These are phyloP conservation scores for Callimorpha dominula DNA, from an alignment of 2,888 invertebrate species.

Conservation along the genomic window DNA sequence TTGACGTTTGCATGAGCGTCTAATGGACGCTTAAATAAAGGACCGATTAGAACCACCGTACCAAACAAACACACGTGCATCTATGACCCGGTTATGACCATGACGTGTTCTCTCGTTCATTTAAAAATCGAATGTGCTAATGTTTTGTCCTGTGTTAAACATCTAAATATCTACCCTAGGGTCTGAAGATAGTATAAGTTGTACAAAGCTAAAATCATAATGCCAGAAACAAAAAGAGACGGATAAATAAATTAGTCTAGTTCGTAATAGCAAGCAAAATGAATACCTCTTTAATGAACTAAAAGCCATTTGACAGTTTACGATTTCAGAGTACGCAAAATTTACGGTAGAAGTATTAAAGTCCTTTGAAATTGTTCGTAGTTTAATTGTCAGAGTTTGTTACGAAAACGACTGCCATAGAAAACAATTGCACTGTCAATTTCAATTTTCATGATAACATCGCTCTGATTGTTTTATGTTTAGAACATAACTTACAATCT, in stretches of 20 bases:
- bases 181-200: too few species aligned
- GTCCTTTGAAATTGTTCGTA: neutral
- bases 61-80: too few species aligned
- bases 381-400: neutral
- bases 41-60: too few species aligned
- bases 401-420: neutral
- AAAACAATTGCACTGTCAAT: conserved; percentile 1
- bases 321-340: neutral
- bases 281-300: too few species aligned
- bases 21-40: too few species aligned
- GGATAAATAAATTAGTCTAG: neutral
- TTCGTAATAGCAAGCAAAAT: neutral
- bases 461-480: neutral
- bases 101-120: too few species aligned
- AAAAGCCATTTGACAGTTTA: neutral
- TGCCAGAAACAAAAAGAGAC: neutral
- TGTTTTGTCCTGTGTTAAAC: too few species aligned
- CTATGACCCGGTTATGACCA: too few species aligned
- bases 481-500: neutral
- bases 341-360: neutral
- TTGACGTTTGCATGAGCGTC: too few species aligned
- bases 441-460: neutral
- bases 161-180: too few species aligned
- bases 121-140: too few species aligned
- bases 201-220: neutral